Percentiles rank a stretch among this genome's conserved stretches.
Conservation (phyloP, 2,888 invertebrate genomes). For the Cephus sareptanus region DNA sequence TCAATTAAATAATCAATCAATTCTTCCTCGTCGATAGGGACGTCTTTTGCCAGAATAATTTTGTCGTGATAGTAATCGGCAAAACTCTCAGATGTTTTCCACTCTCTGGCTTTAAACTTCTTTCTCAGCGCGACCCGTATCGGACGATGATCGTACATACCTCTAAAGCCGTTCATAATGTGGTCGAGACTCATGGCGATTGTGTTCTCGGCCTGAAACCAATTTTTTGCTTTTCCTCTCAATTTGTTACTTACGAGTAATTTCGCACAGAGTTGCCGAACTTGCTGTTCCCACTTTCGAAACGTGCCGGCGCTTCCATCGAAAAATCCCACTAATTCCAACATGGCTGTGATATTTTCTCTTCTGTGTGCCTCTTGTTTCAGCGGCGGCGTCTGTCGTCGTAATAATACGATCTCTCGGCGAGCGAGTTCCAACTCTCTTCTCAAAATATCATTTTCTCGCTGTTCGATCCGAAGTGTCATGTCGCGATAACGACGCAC, state of each 20-base stretch:
- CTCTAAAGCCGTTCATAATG: no score
- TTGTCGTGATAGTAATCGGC: constrained; percentile 19
- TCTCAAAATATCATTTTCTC: constrained; percentile 2
- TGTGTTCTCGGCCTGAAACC: constrained; percentile 4
- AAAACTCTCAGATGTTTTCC: constrained; percentile 19
- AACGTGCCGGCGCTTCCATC: constrained; percentile 16
- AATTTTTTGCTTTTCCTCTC: constrained; percentile 13
- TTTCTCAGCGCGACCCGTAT: constrained; percentile 11
- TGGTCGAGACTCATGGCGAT: no score
- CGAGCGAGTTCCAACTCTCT: constrained; percentile 17
- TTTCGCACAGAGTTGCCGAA: constrained; percentile 11
- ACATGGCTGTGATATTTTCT: constrained; percentile 14
- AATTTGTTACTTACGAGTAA: constrained; percentile 16
- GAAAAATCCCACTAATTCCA: constrained; percentile 15
- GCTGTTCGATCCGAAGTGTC: no score
- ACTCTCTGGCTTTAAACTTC: constrained; percentile 16
- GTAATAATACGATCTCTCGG: constrained; percentile 13
- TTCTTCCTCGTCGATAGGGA: constrained; percentile 11
- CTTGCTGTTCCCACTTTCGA: constrained; percentile 12
- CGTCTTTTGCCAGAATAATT: constrained; percentile 13
- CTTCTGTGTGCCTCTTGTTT: not conserved
- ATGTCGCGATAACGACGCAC: no score
- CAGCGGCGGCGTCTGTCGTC: not conserved
- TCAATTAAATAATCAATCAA: no score
- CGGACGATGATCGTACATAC: constrained; percentile 19